Percentiles rank a stretch among this genome's conserved stretches.
phyloP scores from a whole-genome alignment of 2,888 invertebrate genomes.

The Aethes cnicana region DNA sequence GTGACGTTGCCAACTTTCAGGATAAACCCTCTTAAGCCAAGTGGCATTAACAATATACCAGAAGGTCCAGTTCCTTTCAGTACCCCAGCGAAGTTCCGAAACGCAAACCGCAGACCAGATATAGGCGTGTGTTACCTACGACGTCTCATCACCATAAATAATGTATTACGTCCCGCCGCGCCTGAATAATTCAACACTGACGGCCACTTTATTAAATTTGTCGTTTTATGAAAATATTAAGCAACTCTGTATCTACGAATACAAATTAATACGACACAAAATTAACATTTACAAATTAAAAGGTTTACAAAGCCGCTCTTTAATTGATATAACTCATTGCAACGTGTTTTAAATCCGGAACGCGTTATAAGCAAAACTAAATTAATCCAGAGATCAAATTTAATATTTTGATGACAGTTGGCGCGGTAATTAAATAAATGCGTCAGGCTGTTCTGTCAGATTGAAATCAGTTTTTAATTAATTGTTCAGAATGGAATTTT shows the following conservation, averaged over 20 bases:
- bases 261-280: slow-evolving; percentile 60
- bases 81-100: slow-evolving; percentile 70
- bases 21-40: too few relatives aligned
- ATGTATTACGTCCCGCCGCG: slow-evolving; percentile 67
- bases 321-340: slow-evolving; percentile 38
- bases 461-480: slow-evolving; percentile 11
- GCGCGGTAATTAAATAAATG: slow-evolving; percentile 18
- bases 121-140: slow-evolving; percentile 67
- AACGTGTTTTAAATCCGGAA: slow-evolving; percentile 23
- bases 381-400: slow-evolving; percentile 23
- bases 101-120: slow-evolving; percentile 73
- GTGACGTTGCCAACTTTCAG: too few relatives aligned
- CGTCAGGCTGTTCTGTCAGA: slow-evolving; percentile 12
- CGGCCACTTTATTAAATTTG: slow-evolving; percentile 80
- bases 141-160: slow-evolving; percentile 80
- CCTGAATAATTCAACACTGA: slow-evolving; percentile 76
- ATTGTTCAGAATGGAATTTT: neutral
- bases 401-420: slow-evolving; percentile 24
- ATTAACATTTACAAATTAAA: slow-evolving; percentile 56
- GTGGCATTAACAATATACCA: too few relatives aligned
- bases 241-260: slow-evolving; percentile 47
- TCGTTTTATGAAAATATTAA: slow-evolving; percentile 68
- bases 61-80: slow-evolving; percentile 52
- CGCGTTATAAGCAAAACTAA: slow-evolving; percentile 22
- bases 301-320: slow-evolving; percentile 39